Base-by-base conservation (phyloP, 2,888 invertebrate genomes). In the Anaspis maculata region DNA sequence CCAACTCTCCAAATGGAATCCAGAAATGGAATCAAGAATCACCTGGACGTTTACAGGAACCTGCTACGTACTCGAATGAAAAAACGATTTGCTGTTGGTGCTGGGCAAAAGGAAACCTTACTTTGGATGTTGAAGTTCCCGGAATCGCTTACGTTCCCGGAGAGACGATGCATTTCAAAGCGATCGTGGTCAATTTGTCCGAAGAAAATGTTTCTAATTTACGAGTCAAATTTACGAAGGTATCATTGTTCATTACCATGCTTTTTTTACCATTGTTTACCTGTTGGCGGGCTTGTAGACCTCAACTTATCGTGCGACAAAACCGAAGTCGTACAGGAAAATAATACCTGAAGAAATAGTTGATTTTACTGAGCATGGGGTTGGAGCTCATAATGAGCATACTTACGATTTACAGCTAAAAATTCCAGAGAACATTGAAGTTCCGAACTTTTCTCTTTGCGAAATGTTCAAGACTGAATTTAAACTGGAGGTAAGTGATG, bases 401-500 rank as follows among this genome's bases (percentile, higher is more conserved):
- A 19, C 19, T 9, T 19, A 19, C 19, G 9, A 19, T 9, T 6
- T 19, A 9, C 5, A 19, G 19, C 5, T 19, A 10, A 24, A 5
- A 24, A 24, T 24, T 10, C 11, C 25, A 12, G 25, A 10, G 13
- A n/a, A 25, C 11, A 13, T 13, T 2, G 9, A 3, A 12, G 13
- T 10, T 9, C 5, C 11, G 2, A 10, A 12, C 25, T 4, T 25
- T 25, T 25, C 3, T 10, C 12, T 24, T 24, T 11, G 25, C n/a
- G n/a, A 5, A 5, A 4, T 11, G n/a, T 24, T 24, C 24, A 10
- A 24, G n/a, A 7, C 24, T 4, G 5, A 13, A 9, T 3, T 2
- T 12, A 19, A 13, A 12, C 16, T 26, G 15, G 3, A 35, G 22
- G 15, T 28, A n/a, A n/a, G n/a, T n/a, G n/a, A n/a, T n/a, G n/a